Percentiles rank a stretch among this genome's conserved stretches.
These are phyloP conservation scores for Papilio machaon DNA, from an alignment of 1,140 invertebrate species.

Conservation along the genomic window DNA sequence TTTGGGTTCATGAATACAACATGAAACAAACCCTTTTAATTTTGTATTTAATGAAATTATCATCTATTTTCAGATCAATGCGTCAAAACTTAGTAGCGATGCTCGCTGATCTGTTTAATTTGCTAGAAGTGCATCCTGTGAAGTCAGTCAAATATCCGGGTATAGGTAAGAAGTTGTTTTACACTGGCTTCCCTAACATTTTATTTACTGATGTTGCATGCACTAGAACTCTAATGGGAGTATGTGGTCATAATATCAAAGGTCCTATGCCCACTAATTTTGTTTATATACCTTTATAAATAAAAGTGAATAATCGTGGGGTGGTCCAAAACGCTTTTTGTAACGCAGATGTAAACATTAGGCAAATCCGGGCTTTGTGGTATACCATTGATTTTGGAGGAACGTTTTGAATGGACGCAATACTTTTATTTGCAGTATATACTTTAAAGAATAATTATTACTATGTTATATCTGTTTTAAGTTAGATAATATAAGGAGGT, in stretches of 20 bases:
- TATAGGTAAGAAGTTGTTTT: conserved; percentile 68
- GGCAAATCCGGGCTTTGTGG: conserved; percentile 39
- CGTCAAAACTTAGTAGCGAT: conserved; percentile 96
- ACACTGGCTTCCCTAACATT: not conserved
- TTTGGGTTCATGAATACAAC: not conserved
- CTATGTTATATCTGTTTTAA: conserved; percentile 36
- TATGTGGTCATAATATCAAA: conserved; percentile 81
- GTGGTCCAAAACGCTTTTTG: conserved; percentile 57
- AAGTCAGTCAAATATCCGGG: conserved; percentile 93
- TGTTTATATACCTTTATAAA: conserved; percentile 33
- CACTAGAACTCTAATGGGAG: conserved; percentile 73
- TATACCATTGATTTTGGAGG: conserved; percentile 29
- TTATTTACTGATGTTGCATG: conserved; percentile 69
- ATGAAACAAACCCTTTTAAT: not conserved
- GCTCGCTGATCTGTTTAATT: conserved; percentile 97
- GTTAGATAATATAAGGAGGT: conserved; percentile 34
- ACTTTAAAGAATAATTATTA: conserved; percentile 19
- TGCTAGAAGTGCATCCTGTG: conserved; percentile 96
- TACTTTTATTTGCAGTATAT: conserved; percentile 45
- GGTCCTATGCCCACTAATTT: conserved; percentile 70
- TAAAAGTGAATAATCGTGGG: conserved; percentile 41
- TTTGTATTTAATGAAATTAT: not conserved
- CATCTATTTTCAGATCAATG: conserved; percentile 87
- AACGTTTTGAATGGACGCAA: conserved; percentile 36
- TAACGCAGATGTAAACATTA: conserved; percentile 48